Base-by-base conservation (phyloP, 2,888 invertebrate species). In the Xylocampa areola region DNA sequence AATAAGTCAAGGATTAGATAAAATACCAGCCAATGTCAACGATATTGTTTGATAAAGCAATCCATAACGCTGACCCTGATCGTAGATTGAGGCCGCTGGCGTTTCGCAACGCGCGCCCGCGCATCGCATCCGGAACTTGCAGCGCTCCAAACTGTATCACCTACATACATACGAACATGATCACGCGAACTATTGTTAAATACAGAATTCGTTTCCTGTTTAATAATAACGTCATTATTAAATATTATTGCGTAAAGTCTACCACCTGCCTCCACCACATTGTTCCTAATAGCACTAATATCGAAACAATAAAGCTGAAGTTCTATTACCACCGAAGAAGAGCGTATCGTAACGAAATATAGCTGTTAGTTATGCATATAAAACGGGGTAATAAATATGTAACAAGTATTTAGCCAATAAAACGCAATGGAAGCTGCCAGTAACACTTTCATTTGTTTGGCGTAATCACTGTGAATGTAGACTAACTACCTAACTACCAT, bases 51-150 rank as follows among this genome's bases (percentile, higher is more conserved):
- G 59, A 66, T 66, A 69, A 55, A 54, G 50, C 66, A 64, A 66
- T 73, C 68, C 67, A 47, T 68, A 75, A 58, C 45, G 58, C 52
- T 76, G 76, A 76, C 77, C 75, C 75, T 77, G 76, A 68, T 77
- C 64, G 61, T 54, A 66, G 55, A 75, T 71, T 71, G 70, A 69
- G 78, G 73, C 37, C 71, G 61, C 55, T 57, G 63, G 41, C 60
- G 57, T 74, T 69, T 72, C 68, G 68, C 74, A 76, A 77, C 58
- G 64, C 41, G 61, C 55, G 61, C 59, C 49, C 51, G 57, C 59
- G 48, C 58, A 41, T 19, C 64, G 67, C 67, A 72, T 71, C 75
- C 76, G 74, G 73, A 77, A 68, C 72, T 75, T 66, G 61, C 68
- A 50, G 41, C 43, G 67, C 40, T 65, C 50, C 58, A 43, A 77